Conservation (phyloP, 1,140 invertebrate species). For the Lordiphosa clarofinis region DNA sequence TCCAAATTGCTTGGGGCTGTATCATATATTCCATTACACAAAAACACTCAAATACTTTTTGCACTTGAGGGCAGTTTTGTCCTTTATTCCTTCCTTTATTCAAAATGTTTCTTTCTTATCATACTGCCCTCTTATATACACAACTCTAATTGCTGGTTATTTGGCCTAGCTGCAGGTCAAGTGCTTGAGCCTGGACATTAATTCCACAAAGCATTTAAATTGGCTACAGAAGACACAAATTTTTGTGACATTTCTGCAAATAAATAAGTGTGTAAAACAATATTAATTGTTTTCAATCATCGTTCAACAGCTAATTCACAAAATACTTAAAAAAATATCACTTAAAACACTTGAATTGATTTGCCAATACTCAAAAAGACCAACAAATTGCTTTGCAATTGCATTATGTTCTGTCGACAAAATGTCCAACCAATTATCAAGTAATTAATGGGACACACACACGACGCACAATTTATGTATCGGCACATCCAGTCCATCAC, state of each 20-base stretch:
- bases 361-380: constrained; percentile 3
- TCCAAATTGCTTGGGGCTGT: constrained; percentile 10
- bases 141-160: constrained; percentile 44
- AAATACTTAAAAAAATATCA: background rate
- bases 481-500: constrained; percentile 12
- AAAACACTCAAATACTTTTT: background rate
- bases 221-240: constrained; percentile 14
- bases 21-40: constrained; percentile 8
- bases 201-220: constrained; percentile 61
- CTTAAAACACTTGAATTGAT: background rate
- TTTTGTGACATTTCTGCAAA: constrained; percentile 22
- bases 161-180: constrained; percentile 26
- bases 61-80: too few species aligned
- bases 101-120: too few species aligned
- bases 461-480: constrained; percentile 21
- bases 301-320: too few species aligned
- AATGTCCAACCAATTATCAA: constrained; percentile 50
- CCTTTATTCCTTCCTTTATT: too few species aligned
- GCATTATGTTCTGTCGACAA: constrained; percentile 30
- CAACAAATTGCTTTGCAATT: constrained; percentile 37
- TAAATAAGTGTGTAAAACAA: constrained; percentile 33
- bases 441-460: constrained; percentile 28
- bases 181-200: constrained; percentile 38
- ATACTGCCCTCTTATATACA: background rate
- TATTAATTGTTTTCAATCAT: constrained; percentile 1